Conservation (phyloP, 2,113 vertebrate species). For the Percina caprodes region DNA sequence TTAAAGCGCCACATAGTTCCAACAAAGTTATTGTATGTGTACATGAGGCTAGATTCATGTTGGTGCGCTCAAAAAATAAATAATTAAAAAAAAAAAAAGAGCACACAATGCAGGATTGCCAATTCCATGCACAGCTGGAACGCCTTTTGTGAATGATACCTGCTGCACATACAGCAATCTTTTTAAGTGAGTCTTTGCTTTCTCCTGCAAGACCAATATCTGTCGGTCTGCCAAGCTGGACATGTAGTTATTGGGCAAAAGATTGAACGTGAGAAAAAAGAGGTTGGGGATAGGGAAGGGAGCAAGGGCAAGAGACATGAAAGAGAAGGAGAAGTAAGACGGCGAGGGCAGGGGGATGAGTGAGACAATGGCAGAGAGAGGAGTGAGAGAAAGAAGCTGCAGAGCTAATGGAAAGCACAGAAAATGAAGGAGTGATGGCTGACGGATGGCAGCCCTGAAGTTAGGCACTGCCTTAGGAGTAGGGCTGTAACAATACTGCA, state of each 20-base stretch:
- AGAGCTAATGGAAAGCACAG: conserved; percentile 45
- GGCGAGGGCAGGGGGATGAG: conserved; percentile 19
- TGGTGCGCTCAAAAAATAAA: conserved; percentile 30
- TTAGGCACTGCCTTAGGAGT: conserved; percentile 25
- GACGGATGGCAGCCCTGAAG: conserved; percentile 37
- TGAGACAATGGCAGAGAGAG: conserved; percentile 35
- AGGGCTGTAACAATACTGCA: too few relatives aligned
- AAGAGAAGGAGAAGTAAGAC: conserved; percentile 5
- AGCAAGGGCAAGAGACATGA: neutral
- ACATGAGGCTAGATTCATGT: neutral
- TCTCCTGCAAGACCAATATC: conserved; percentile 61
- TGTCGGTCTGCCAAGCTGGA: conserved; percentile 54
- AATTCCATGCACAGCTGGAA: conserved; percentile 54
- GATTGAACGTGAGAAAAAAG: conserved; percentile 61
- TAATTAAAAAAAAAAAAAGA: conserved; percentile 1
- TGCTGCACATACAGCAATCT: conserved; percentile 62
- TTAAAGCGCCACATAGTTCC: conserved; percentile 1
- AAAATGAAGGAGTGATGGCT: conserved; percentile 43
- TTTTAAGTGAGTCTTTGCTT: conserved; percentile 55
- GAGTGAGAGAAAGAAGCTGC: conserved; percentile 23
- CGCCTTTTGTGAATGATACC: conserved; percentile 53
- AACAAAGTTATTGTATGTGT: conserved; percentile 6
- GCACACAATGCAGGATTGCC: conserved; percentile 50
- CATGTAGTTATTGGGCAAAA: conserved; percentile 68
- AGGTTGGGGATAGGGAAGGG: conserved; percentile 24